A percentile compares a stretch with the other conserved stretches of the same genome.
Evolutionary conservation across 2,888 invertebrate species (phyloP).

Genomic region (Aleiodes alternator): DNA sequence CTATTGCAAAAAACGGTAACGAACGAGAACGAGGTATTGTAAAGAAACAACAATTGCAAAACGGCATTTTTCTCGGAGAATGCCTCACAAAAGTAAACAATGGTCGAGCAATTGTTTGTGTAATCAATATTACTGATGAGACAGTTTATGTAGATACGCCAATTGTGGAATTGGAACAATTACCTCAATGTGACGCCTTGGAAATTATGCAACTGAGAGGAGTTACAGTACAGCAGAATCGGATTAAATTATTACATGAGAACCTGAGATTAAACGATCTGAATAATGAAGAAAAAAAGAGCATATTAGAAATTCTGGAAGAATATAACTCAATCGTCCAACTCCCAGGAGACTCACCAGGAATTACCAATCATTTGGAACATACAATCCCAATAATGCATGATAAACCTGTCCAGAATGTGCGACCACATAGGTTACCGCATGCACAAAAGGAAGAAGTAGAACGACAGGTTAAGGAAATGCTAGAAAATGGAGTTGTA

Average conservation of each 20-base stretch:
- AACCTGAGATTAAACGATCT: constrained; percentile 32
- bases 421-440: constrained; percentile 64
- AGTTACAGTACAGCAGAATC: background rate
- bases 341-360: constrained; percentile 22
- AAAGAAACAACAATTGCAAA: background rate
- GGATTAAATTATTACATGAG: background rate
- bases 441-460: constrained; percentile 61
- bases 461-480: constrained; percentile 57
- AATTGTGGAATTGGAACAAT: no score
- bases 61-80: background rate
- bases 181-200: no score
- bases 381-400: constrained; percentile 59
- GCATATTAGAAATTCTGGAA: constrained; percentile 15
- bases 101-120: background rate
- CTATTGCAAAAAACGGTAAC: background rate
- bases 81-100: background rate
- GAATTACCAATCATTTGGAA: constrained; percentile 47
- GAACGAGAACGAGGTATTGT: background rate
- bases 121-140: background rate
- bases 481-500: constrained; percentile 63
- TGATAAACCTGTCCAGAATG: constrained; percentile 59
- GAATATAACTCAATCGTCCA: constrained; percentile 44
- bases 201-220: background rate
- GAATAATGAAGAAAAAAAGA: constrained; percentile 38
- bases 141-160: background rate